These are phyloP conservation scores for Eucidaris tribuloides DNA, from an alignment of 35 echinoderm and acorn worm species.

Conservation along the genomic window DNA sequence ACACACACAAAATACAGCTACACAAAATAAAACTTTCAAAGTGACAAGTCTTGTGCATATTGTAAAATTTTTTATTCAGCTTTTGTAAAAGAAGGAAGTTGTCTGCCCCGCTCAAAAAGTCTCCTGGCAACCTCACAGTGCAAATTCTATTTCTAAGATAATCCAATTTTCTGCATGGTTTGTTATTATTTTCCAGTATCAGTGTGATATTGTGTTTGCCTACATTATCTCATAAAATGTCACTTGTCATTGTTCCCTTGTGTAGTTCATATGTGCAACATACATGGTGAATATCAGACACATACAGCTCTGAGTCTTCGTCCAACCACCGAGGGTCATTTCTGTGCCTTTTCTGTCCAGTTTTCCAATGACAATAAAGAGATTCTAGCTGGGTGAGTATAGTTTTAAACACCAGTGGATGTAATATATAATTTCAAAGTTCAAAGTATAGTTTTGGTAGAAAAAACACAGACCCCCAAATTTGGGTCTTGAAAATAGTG, in stretches of 20 bases:
- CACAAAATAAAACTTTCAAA: not conserved
- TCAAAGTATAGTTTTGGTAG: not conserved
- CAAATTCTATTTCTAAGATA: too few species aligned
- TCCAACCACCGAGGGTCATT: constrained; percentile 45
- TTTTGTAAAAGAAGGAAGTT: not conserved
- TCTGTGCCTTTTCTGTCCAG: constrained; percentile 90
- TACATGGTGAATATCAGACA: constrained; percentile 90
- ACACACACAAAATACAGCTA: too few species aligned
- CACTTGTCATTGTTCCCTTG: not conserved
- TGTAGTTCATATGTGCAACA: constrained; percentile 93
- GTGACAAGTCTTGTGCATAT: not conserved
- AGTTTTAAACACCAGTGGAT: not conserved
- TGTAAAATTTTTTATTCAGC: not conserved
- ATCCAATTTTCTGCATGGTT: not conserved
- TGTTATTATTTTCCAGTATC: not conserved
- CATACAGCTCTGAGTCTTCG: constrained; percentile 65
- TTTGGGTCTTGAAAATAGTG: not conserved
- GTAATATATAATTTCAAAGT: not conserved
- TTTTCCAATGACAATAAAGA: constrained; percentile 93
- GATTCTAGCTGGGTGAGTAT: constrained; percentile 87
- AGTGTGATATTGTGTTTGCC: not conserved
- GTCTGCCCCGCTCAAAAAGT: too few species aligned
- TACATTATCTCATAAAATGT: not conserved
- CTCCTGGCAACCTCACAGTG: too few species aligned
- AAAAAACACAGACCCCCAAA: not conserved